Evolutionary conservation across 2,113 vertebrate genomes (phyloP), one percentile per base, ranked within the genome.

Genomic region (Aphyosemion australe): DNA sequence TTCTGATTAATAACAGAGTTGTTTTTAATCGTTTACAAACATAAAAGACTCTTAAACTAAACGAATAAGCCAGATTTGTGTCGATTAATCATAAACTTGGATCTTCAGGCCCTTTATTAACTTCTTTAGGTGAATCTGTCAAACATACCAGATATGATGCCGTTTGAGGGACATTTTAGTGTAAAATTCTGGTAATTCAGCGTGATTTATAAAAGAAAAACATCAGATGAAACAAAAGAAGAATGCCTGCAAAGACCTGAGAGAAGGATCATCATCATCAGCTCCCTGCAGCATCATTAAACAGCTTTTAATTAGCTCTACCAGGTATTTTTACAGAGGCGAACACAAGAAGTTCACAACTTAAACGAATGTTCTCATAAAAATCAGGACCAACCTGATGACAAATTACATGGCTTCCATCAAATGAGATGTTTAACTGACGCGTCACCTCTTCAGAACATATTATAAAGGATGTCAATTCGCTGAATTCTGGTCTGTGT

Each of bases 251-350:
- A 42, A 42, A 42, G 41, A 13, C 41, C 10, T 12, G 41, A 42
- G 41, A 42, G 41, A 12, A 12, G n/a, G n/a, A n/a, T n/a, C n/a
- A n/a, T 11, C 41, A 42, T 42, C 41, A 10, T 39, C 12, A 12
- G 41, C 12, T 42, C 41, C 76, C 65, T 84, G 90, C 94, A 56
- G 32, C 5, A 12, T 19, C 14, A 8, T 12, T 13, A 32, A 53
- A 52, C 16, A 9, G 41, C 12, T 13, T 13, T 42, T 37, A 37
- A 42, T 42, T 42, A 12, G 41, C 4, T 12, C 3, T 13, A 12
- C 41, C 9, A 37, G 45, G 2, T 3, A 48, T 18, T 18, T 7
- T 19, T 19, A 48, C 10, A 9, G n/a, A 48, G 10, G 46, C 53
- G 12, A 18, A 18, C n/a, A 12, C 26, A 32, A 10, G 11, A 47